phyloP scores from a whole-genome alignment of 2,888 invertebrate species.

The Drosophila helvetica region DNA sequence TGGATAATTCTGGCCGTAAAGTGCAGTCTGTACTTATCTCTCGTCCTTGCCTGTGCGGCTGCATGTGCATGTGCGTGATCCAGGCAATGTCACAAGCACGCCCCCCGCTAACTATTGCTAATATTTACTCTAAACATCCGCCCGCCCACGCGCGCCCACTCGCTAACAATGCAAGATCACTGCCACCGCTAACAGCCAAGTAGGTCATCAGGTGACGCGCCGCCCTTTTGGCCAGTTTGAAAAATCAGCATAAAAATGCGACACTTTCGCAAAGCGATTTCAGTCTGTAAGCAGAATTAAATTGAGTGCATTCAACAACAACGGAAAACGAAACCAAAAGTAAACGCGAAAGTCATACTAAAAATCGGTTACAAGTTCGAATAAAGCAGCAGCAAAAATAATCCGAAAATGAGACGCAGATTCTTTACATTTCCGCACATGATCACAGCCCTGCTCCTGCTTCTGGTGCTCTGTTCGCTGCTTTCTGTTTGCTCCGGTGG shows the following conservation, averaged over 20 bases:
- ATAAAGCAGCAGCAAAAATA: neutral
- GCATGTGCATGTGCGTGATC: neutral
- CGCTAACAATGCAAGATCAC: neutral
- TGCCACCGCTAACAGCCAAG: conserved; percentile 8
- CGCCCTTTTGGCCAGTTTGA: conserved; percentile 62
- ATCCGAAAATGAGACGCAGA: neutral
- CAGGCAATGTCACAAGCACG: neutral
- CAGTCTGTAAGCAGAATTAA: conserved; percentile 71
- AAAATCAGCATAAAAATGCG: conserved; percentile 74
- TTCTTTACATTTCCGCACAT: neutral
- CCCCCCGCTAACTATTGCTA: neutral
- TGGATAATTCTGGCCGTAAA: no score
- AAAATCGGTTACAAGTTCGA: conserved; percentile 33
- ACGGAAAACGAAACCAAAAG: conserved; percentile 31
- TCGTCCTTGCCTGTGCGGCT: neutral
- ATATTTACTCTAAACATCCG: neutral
- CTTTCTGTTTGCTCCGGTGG: neutral
- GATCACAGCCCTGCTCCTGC: neutral
- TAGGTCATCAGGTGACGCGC: conserved; percentile 61
- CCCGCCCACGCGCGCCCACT: neutral
- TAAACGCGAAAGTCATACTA: conserved; percentile 5
- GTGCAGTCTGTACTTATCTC: neutral
- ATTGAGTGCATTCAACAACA: conserved; percentile 38
- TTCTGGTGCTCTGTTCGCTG: neutral
- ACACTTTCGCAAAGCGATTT: conserved; percentile 66